phyloP scores from a whole-genome alignment of 2,888 invertebrate genomes.

The Drosophila prolongata region DNA sequence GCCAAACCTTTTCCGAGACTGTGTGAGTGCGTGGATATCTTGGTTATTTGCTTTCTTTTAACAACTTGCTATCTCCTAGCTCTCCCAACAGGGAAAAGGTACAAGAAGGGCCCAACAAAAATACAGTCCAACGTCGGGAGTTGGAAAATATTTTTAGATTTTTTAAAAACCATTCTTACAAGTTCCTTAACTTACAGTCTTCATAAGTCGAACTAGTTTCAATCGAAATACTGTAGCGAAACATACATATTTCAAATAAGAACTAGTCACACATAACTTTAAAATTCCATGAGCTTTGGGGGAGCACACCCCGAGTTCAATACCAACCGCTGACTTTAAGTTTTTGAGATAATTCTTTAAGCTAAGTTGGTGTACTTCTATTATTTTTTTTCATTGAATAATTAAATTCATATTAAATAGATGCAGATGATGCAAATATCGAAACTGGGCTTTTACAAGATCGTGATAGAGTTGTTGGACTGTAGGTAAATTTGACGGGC shows the following conservation, averaged over 20 bases:
- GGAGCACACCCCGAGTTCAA: too few species aligned
- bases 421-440: background rate
- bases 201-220: too few species aligned
- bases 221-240: too few species aligned
- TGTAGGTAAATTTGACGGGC: constrained; percentile 54
- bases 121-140: constrained; percentile 3
- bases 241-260: too few species aligned
- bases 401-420: too few species aligned
- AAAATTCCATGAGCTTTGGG: too few species aligned
- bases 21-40: constrained; percentile 37
- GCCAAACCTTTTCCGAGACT: constrained; percentile 18
- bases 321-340: too few species aligned
- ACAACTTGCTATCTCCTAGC: constrained; percentile 65
- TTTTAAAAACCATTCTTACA: too few species aligned
- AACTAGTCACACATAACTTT: too few species aligned
- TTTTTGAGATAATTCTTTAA: too few species aligned
- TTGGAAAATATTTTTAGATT: background rate
- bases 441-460: background rate
- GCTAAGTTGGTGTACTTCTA: too few species aligned
- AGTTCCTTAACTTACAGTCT: background rate
- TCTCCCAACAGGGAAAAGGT: constrained; percentile 21
- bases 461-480: constrained; percentile 29
- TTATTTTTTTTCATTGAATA: too few species aligned
- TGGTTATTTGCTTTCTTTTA: constrained; percentile 64
- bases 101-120: background rate